Conservation (phyloP, 2,888 invertebrate genomes). For the Escarpia spicata region DNA sequence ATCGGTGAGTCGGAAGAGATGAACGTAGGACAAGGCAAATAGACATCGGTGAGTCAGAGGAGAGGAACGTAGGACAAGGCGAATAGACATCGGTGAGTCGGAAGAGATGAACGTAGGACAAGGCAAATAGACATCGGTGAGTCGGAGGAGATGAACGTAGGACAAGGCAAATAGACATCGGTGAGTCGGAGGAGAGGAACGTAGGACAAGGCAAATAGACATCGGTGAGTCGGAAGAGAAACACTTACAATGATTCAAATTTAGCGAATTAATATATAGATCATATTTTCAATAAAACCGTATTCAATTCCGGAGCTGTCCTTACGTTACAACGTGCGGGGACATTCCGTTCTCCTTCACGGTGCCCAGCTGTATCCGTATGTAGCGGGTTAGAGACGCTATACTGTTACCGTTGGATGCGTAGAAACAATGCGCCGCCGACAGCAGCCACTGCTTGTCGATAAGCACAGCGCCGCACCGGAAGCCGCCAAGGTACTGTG, state of each 20-base stretch:
- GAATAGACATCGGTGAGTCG: too few species aligned
- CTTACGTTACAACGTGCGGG: background rate
- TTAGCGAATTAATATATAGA: background rate
- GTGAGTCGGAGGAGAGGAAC: too few species aligned
- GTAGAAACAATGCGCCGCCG: conserved; percentile 46
- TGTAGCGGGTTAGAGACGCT: background rate
- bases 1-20: too few species aligned
- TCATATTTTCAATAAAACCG: background rate
- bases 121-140: too few species aligned
- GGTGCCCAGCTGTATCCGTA: background rate
- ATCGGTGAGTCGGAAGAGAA: background rate
- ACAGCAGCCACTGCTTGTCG: conserved; percentile 36
- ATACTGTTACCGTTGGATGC: background rate
- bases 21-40: too few species aligned
- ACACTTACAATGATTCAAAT: background rate
- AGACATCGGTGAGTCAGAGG: too few species aligned
- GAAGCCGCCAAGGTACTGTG: conserved; percentile 37
- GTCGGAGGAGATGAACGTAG: too few species aligned
- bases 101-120: too few species aligned
- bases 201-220: too few species aligned
- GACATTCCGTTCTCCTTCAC: background rate
- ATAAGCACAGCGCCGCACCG: conserved; percentile 41
- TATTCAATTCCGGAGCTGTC: background rate
- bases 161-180: too few species aligned
- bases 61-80: too few species aligned